Percentiles rank a stretch among this genome's conserved stretches.
These are phyloP conservation scores for Dryocosmus kuriphilus DNA, from an alignment of 2,888 invertebrate genomes.

Conservation along the genomic window DNA sequence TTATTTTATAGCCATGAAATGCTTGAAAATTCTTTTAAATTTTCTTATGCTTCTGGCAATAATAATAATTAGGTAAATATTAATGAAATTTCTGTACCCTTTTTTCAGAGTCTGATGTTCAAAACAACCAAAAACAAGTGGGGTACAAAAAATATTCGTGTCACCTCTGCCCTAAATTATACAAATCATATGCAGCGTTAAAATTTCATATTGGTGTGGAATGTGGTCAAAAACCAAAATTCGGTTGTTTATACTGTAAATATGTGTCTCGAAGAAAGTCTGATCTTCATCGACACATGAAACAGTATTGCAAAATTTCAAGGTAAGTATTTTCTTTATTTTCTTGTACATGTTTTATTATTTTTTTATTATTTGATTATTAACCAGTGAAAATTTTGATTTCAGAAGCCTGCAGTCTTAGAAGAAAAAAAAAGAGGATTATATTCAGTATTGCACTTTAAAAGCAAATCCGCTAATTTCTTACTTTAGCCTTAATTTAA, in stretches of 20 bases:
- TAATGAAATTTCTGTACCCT: neutral
- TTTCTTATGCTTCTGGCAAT: neutral
- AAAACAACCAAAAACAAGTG: constrained; percentile 10
- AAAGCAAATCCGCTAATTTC: neutral
- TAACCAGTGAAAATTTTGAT: neutral
- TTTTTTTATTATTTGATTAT: neutral
- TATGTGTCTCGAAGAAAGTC: constrained; percentile 67
- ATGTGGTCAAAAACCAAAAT: constrained; percentile 64
- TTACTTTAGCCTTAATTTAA: neutral
- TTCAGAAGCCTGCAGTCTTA: neutral
- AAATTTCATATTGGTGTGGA: constrained; percentile 66
- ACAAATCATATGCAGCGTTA: constrained; percentile 61
- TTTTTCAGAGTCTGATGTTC: constrained; percentile 45
- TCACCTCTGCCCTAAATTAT: constrained; percentile 60
- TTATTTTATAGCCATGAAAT: neutral
- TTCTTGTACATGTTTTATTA: neutral
- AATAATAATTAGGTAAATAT: neutral
- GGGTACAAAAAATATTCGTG: constrained; percentile 54
- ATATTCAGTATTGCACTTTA: neutral
- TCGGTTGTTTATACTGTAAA: constrained; percentile 65
- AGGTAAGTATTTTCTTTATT: constrained; percentile 35
- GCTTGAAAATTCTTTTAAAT: neutral
- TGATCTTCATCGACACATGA: constrained; percentile 66
- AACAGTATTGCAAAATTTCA: constrained; percentile 52
- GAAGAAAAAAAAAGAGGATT: neutral